Conservation (phyloP, 1,140 invertebrate genomes). For the Hylaeus volcanicus region DNA sequence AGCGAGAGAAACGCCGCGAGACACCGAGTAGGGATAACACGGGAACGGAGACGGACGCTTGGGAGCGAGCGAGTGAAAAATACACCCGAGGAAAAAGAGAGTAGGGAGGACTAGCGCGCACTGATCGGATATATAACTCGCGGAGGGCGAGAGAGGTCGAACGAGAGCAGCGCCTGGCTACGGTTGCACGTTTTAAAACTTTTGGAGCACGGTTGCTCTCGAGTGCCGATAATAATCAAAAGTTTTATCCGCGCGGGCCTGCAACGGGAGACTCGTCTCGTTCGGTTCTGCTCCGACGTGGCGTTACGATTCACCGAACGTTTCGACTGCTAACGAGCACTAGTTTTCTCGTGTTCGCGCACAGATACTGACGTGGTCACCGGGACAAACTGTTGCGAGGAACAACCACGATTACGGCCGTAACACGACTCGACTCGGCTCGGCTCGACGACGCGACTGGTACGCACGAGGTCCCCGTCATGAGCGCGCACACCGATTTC, state of each 20-base stretch:
- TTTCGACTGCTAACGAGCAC: background rate
- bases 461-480: conserved; percentile 65
- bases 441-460: conserved; percentile 64
- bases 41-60: conserved; percentile 22
- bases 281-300: background rate
- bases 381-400: conserved; percentile 51
- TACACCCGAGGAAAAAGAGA: conserved; percentile 7
- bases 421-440: conserved; percentile 46
- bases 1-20: conserved; percentile 27
- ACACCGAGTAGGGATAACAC: background rate
- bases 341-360: conserved; percentile 27
- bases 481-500: conserved; percentile 57
- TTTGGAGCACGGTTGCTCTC: background rate
- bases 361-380: conserved; percentile 41
- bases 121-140: conserved; percentile 49
- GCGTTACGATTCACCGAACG: background rate
- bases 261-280: background rate
- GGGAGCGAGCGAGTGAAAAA: conserved; percentile 5
- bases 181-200: conserved; percentile 40
- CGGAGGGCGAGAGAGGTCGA: conserved; percentile 59
- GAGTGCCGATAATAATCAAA: background rate
- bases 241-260: background rate
- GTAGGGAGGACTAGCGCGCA: conserved; percentile 28
- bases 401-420: conserved; percentile 31
- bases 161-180: conserved; percentile 45